phyloP scores from a whole-genome alignment of 2,888 invertebrate species.

The Lysandra bellargus region DNA sequence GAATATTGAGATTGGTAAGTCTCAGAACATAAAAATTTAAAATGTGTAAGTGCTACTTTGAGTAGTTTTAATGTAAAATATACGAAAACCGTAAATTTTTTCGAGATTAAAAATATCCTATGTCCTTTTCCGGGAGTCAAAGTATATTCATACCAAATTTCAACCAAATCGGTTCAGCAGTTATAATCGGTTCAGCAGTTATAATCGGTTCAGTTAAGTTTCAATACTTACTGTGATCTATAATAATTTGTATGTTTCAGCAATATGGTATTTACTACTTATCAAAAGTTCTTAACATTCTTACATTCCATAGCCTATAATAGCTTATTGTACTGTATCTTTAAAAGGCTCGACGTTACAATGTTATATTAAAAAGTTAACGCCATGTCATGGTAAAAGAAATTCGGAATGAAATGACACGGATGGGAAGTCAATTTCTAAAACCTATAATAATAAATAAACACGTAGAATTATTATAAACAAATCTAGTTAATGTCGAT shows the following conservation, averaged over 20 bases:
- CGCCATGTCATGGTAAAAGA: not conserved
- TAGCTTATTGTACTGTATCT: constrained; percentile 2
- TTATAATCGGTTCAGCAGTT: too few species aligned
- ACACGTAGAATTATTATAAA: not conserved
- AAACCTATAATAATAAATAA: not conserved
- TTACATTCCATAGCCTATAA: not conserved
- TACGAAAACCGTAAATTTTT: not conserved
- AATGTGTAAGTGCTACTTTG: not conserved
- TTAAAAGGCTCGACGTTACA: not conserved
- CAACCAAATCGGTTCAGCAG: too few species aligned
- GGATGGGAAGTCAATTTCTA: not conserved
- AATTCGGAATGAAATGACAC: not conserved
- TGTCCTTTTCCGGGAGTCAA: too few species aligned
- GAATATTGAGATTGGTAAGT: too few species aligned
- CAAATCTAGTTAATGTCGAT: not conserved
- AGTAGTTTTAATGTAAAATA: not conserved
- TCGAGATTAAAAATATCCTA: too few species aligned
- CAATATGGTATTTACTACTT: not conserved
- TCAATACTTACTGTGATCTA: not conserved
- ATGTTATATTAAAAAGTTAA: not conserved
- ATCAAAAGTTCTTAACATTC: not conserved
- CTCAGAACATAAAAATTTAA: too few species aligned
- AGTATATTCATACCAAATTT: too few species aligned
- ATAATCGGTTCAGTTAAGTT: too few species aligned
- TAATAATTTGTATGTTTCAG: not conserved